Evolutionary conservation across 1,140 invertebrate species (phyloP), one percentile per base, ranked within the genome.

Genomic region (Drosophila ambigua): DNA sequence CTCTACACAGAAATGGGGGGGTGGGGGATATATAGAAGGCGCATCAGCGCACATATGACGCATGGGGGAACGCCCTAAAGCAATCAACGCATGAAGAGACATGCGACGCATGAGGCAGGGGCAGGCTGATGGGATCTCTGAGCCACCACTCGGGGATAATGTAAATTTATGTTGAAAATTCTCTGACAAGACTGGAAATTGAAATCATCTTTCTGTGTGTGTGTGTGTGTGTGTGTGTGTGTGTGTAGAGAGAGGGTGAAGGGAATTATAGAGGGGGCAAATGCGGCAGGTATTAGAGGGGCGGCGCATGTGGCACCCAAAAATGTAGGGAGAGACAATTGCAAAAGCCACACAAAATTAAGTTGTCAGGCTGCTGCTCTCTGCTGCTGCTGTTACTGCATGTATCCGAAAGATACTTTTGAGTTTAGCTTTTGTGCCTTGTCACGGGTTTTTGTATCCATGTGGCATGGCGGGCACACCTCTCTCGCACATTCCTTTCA

Each of bases 81-180:
- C 71, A 64, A 73, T 73, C 69, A 73, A 57, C 58, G 49, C 39
- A 24, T 48, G 44, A 13, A 13, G 35, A 39, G 35, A 11, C 35
- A 39, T 4, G 35, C 35, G 35, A 39, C 35, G 35, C 35, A 39
- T 39, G 35, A 13, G 35, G 31, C 31, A 31, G 35, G 3, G 31
- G 31, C 11, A 13, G 35, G 35, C 35, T 39, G 35, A 39, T 39
- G 35, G 35, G 35, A 39, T 39, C 35, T 39, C 35, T 39, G 35
- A 39, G 35, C 35, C 35, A 9, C 13, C 35, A 39, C 35, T 39
- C 35, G 35, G 65, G 59, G 53, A 65, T 71, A 79, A 79, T 80
- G 55, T 79, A 79, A 79, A 79, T 79, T 62, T 72, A 59, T 80
- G 61, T 68, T 50, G 66, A 49, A 57, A 79, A 64, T 59, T 79